These are phyloP conservation scores for Chrysoperla carnea DNA, from an alignment of 1,140 invertebrate species.

Conservation along the genomic window DNA sequence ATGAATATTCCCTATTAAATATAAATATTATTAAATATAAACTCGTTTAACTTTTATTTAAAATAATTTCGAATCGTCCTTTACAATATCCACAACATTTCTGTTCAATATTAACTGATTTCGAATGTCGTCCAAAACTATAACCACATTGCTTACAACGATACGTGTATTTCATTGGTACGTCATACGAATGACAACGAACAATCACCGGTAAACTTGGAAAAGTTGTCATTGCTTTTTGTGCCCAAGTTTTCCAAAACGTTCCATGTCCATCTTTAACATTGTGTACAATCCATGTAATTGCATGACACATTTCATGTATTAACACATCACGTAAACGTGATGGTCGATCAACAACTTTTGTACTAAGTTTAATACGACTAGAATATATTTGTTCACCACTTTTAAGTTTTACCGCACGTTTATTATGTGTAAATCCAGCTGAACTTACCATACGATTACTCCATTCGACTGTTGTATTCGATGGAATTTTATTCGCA, in stretches of 20 bases:
- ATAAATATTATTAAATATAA: too few species aligned
- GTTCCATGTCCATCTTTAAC: conserved; percentile 61
- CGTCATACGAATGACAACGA: conserved; percentile 65
- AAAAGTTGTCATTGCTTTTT: conserved; percentile 43
- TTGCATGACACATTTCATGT: conserved; percentile 86
- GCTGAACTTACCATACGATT: conserved; percentile 58
- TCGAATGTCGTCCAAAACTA: conserved; percentile 71
- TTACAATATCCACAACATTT: conserved; percentile 67
- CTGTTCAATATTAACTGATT: conserved; percentile 59
- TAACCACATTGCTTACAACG: conserved; percentile 57
- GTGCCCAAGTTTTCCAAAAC: conserved; percentile 69
- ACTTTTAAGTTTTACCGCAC: conserved; percentile 12
- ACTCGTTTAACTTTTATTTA: conserved; percentile 43
- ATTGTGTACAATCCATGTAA: conserved; percentile 63
- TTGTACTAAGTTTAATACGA: conserved; percentile 33
- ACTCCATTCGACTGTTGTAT: conserved; percentile 60
- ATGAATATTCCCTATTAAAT: too few species aligned
- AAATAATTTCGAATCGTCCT: conserved; percentile 55
- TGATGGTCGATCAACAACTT: conserved; percentile 51
- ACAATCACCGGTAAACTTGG: conserved; percentile 66
- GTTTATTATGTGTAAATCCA: conserved; percentile 28
- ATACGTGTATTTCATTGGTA: conserved; percentile 73
- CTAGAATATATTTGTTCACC: conserved; percentile 22
- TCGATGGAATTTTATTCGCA: conserved; percentile 39
- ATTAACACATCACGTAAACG: conserved; percentile 72